Evolutionary conservation across 2,888 invertebrate genomes (phyloP).

Genomic region (Patella caerulea): DNA sequence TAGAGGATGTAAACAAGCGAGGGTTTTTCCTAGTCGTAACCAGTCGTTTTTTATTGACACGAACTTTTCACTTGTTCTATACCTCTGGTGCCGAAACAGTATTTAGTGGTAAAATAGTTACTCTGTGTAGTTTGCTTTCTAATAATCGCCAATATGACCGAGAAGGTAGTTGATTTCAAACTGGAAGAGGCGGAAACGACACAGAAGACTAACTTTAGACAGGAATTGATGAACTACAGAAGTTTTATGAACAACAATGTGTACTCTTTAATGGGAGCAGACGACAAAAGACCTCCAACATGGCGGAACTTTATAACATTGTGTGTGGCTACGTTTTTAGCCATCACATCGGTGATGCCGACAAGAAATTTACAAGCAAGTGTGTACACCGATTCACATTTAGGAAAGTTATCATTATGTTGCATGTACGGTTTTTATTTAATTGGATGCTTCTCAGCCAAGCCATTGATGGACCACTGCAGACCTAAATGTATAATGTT

Average conservation of each 20-base stretch:
- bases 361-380: slow-evolving; percentile 58
- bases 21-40: too few species aligned
- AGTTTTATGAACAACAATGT: slow-evolving; percentile 7
- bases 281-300: slow-evolving; percentile 34
- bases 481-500: slow-evolving; percentile 58
- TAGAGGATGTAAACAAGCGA: too few species aligned
- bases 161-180: background rate
- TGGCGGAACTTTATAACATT: slow-evolving; percentile 42
- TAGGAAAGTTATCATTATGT: slow-evolving; percentile 56
- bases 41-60: too few species aligned
- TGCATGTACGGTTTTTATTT: slow-evolving; percentile 58
- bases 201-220: slow-evolving; percentile 2
- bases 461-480: slow-evolving; percentile 53
- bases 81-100: too few species aligned
- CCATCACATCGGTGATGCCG: slow-evolving; percentile 39
- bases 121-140: too few species aligned
- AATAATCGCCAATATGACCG: too few species aligned
- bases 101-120: too few species aligned
- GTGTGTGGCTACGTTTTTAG: slow-evolving; percentile 40
- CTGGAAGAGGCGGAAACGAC: background rate
- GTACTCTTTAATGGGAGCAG: slow-evolving; percentile 14
- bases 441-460: slow-evolving; percentile 54
- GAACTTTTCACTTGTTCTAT: too few species aligned
- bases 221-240: slow-evolving; percentile 4
- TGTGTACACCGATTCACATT: slow-evolving; percentile 47